These are phyloP conservation scores for Eupithecia vulgata DNA, from an alignment of 2,888 invertebrate genomes.

Conservation along the genomic window DNA sequence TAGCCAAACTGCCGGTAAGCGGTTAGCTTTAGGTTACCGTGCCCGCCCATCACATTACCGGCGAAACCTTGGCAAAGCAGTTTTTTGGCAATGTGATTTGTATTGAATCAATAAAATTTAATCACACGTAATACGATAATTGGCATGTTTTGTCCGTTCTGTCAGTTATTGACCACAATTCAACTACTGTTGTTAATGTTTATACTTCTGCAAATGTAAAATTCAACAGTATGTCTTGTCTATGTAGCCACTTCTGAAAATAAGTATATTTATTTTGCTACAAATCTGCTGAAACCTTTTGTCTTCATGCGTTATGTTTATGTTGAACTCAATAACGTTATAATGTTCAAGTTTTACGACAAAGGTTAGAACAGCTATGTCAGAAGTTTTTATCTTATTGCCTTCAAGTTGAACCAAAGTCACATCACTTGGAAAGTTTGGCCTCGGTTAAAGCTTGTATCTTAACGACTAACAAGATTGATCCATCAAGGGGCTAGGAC, in stretches of 20 bases:
- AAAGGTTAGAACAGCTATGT: constrained; percentile 6
- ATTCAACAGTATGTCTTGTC: not conserved
- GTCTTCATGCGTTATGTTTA: not conserved
- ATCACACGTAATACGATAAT: not conserved
- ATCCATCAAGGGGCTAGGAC: constrained; percentile 37
- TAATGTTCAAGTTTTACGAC: constrained; percentile 11
- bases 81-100: constrained; percentile 25
- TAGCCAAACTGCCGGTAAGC: constrained; percentile 36
- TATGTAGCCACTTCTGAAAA: not conserved
- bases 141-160: not conserved
- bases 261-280: not conserved
- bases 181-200: too few species aligned
- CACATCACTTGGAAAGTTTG: constrained; percentile 16
- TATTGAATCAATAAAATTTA: constrained; percentile 11
- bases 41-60: constrained; percentile 30
- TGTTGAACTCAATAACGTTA: not conserved
- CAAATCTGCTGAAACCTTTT: not conserved
- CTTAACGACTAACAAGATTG: constrained; percentile 36
- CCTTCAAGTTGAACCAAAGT: constrained; percentile 15
- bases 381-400: constrained; percentile 13
- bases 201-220: not conserved
- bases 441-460: constrained; percentile 15
- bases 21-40: constrained; percentile 32
- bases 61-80: constrained; percentile 11
- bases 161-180: not conserved